Percentiles rank a stretch among this genome's conserved stretches.
phyloP scores from a whole-genome alignment of 2,888 invertebrate genomes.

The Clivina fossor region DNA sequence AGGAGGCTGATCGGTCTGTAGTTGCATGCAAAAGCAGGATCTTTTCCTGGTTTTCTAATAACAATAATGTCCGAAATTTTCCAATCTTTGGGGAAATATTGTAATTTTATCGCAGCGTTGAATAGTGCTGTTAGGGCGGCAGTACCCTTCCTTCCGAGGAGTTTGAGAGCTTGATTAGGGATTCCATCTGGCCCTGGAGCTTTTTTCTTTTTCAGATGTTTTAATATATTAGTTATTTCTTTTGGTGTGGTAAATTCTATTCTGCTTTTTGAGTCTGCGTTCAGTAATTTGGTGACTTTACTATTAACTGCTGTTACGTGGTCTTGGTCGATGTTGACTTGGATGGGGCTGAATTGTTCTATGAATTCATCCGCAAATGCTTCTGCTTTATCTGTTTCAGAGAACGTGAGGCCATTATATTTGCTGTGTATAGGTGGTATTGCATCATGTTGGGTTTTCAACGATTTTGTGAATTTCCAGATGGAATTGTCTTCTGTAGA shows the following conservation, averaged over 20 bases:
- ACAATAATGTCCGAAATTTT: neutral
- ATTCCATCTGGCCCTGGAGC: neutral
- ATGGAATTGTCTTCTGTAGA: no score
- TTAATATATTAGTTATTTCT: neutral
- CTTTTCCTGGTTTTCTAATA: no score
- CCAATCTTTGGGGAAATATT: neutral
- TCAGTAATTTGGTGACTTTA: neutral
- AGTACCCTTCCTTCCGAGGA: neutral
- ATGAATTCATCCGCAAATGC: no score
- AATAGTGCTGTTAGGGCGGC: neutral
- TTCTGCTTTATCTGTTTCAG: neutral
- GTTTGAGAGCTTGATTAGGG: neutral
- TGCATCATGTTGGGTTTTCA: no score
- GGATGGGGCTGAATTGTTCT: neutral
- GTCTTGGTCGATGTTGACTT: neutral
- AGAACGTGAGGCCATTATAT: neutral
- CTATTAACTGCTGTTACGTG: neutral
- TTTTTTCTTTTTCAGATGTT: neutral
- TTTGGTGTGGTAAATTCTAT: neutral
- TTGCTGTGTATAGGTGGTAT: no score
- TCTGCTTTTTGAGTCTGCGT: neutral
- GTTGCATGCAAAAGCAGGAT: no score
- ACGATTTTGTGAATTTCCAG: no score
- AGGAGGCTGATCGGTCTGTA: neutral
- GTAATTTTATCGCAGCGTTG: neutral